Base-by-base conservation (phyloP, 2,797 vertebrate genomes). In the Sebastes hubbsi region DNA sequence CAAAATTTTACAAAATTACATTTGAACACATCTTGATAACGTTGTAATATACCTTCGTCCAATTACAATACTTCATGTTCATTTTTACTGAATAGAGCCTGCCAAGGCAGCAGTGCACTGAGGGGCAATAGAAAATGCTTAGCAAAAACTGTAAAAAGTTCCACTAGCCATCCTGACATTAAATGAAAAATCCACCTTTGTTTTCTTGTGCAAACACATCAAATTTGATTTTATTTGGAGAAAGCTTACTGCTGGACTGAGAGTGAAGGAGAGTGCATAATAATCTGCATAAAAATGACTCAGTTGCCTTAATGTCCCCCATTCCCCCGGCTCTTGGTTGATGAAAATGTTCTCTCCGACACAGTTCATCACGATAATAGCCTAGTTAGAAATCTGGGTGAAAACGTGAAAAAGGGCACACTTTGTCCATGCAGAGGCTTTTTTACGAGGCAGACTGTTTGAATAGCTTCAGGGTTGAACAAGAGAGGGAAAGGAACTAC, bases 381-480 rank as follows among this genome's bases (percentile, higher is more conserved):
- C 52, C 52, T 30, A 22, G 52, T 61, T 20, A 70, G 62, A 84
- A 77, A 78, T 61, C 67, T 18, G 58, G 18, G 32, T 16, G 30
- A 14, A 70, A 77, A 71, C 0, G 1, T 30, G 16, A 2, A 54
- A 64, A 84, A 71, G 60, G 24, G 67, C 77, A 66, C 62, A 81
- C 60, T 88, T 72, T 86, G 75, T 91, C 79, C 77, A 67, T 80
- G 72, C 76, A 87, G 24, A 66, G 58, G 65, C 22, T 58, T 62
- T 30, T 91, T 93, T 89, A 85, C 61, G 46, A 92, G 84, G 36
- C 81, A 2, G 36, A 38, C 60, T 93, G 88, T 94, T 94, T 95
- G 87, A 91, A 90, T 84, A 92, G 87, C 76, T 80, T 74, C 70
- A n/a, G 36, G 60, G 83, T 75, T 75, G 46, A 59, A 87, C 78